Conservation (phyloP, 2,888 invertebrate species). For the Agrilus mali region DNA sequence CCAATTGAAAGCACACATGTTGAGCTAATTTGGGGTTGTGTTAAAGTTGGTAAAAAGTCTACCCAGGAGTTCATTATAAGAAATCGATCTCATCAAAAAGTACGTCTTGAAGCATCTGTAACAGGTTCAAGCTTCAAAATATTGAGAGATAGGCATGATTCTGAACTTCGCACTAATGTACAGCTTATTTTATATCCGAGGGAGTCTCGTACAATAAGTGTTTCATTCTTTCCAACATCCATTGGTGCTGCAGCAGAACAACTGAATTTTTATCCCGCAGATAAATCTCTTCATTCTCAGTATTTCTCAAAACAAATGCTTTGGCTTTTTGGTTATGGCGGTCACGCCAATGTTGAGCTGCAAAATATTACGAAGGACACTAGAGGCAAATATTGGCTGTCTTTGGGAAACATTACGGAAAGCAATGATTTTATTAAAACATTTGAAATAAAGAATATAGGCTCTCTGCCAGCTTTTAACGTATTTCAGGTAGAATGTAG, state of each 20-base stretch:
- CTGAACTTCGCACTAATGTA: slow-evolving; percentile 27
- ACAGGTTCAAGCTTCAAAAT: slow-evolving; percentile 36
- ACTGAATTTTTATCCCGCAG: slow-evolving; percentile 37
- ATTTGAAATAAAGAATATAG: slow-evolving; percentile 42
- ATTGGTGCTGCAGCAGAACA: slow-evolving; percentile 41
- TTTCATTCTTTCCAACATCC: slow-evolving; percentile 42
- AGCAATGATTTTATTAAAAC: slow-evolving; percentile 32
- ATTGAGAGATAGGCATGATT: slow-evolving; percentile 26
- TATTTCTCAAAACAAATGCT: slow-evolving; percentile 28
- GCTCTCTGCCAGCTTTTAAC: slow-evolving; percentile 42
- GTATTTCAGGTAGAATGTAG: slow-evolving; percentile 22
- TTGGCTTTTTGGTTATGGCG: slow-evolving; percentile 46
- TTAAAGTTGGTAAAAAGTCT: slow-evolving; percentile 40
- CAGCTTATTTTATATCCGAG: slow-evolving; percentile 38
- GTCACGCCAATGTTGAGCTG: slow-evolving; percentile 38
- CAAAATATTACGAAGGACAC: slow-evolving; percentile 41
- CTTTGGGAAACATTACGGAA: slow-evolving; percentile 41
- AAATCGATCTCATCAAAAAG: slow-evolving; percentile 41
- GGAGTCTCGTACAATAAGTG: slow-evolving; percentile 41
- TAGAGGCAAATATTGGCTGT: slow-evolving; percentile 42
- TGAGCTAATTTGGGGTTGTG: slow-evolving; percentile 46
- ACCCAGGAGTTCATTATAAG: slow-evolving; percentile 42
- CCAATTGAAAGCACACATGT: slow-evolving; percentile 44
- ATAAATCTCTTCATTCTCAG: slow-evolving; percentile 14
- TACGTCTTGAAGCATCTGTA: slow-evolving; percentile 41